Evolutionary conservation across 2,113 vertebrate genomes (phyloP), one percentile per base, ranked within the genome.

Genomic region (Elgaria multicarinata): DNA sequence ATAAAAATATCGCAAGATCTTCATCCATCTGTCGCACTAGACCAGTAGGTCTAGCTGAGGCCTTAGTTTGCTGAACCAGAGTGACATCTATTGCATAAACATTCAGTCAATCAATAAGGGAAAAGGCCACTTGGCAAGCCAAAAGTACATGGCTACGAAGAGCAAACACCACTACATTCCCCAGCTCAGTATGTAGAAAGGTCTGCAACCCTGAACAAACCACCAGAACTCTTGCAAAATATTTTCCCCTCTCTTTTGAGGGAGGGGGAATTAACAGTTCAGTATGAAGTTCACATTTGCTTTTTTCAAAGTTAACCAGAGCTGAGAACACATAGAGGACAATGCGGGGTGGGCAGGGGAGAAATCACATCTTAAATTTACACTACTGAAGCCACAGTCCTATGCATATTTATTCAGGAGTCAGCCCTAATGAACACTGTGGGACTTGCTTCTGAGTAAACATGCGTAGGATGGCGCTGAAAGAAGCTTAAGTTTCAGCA

Each of bases 11-110:
- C n/a, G n/a, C n/a, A n/a, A n/a, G n/a, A n/a, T n/a, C n/a, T n/a
- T n/a, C n/a, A n/a, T n/a, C n/a, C n/a, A n/a, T n/a, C n/a, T n/a
- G n/a, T n/a, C n/a, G n/a, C n/a, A n/a, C n/a, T n/a, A n/a, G n/a
- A n/a, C n/a, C n/a, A n/a, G n/a, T n/a, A n/a, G n/a, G n/a, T n/a
- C n/a, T n/a, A n/a, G n/a, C n/a, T n/a, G n/a, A n/a, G n/a, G n/a
- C n/a, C n/a, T 36, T 44, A 58, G 33, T 44, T 92, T 26, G 44
- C 44, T 84, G 89, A 55, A 42, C 72, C 83, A 42, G 2, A 78
- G 20, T 83, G 87, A 77, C 76, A 93, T 76, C 71, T 91, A 84
- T 46, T 72, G 85, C 26, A 87, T 2, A 33, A 91, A 88, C 9
- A 4, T 36, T 58, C 86, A 91, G 20, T n/a, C 85, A 85, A 31